These are phyloP conservation scores for Pandion haliaetus DNA, from an alignment of 2,113 vertebrate species.

Conservation along the genomic window DNA sequence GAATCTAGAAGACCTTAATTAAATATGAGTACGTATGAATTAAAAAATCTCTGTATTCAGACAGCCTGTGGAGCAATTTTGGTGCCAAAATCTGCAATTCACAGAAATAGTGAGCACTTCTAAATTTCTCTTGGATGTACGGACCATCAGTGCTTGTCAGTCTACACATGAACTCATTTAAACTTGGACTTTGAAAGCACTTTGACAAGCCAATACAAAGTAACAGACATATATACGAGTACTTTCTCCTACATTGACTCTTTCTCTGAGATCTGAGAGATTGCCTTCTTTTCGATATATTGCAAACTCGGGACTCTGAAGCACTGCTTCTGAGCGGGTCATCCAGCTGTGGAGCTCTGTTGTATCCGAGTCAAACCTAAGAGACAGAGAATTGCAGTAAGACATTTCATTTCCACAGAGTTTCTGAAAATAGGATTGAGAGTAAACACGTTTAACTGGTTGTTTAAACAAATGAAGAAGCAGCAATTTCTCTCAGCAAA, in stretches of 20 bases:
- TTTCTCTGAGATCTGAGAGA: conserved; percentile 91
- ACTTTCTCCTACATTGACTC: conserved; percentile 83
- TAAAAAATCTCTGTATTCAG: background rate
- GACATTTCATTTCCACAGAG: background rate
- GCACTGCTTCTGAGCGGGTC: conserved; percentile 92
- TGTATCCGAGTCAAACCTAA: conserved; percentile 93
- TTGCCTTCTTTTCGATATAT: conserved; percentile 89
- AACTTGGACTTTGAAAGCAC: background rate
- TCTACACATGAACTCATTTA: background rate
- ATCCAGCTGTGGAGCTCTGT: conserved; percentile 98
- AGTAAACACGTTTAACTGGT: background rate
- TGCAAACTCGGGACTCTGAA: conserved; percentile 93
- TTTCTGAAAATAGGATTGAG: background rate
- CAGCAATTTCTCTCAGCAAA: background rate
- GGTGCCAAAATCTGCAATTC: background rate
- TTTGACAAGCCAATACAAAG: background rate
- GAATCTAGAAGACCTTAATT: background rate
- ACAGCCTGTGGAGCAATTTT: background rate
- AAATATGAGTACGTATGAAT: background rate
- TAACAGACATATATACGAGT: background rate
- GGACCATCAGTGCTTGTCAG: background rate
- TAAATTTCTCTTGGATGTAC: background rate
- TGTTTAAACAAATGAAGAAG: background rate
- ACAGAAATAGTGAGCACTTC: background rate
- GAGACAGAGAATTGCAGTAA: background rate